These are phyloP conservation scores for Okapia johnstoni DNA, from an alignment of 2,113 vertebrate genomes.

Conservation along the genomic window DNA sequence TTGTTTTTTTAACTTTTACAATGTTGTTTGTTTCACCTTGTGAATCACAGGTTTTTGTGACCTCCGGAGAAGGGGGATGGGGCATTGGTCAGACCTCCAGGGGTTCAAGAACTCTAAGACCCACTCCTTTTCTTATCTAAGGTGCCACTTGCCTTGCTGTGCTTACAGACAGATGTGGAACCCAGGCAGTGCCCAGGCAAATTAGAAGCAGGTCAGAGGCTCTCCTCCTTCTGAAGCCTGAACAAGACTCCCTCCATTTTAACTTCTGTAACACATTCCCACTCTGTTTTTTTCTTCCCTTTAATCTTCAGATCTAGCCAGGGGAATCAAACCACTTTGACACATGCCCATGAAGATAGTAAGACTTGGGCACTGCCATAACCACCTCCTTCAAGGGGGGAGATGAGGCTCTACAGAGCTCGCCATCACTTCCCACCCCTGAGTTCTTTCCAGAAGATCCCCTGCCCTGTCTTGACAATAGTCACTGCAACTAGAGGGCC, in stretches of 20 bases:
- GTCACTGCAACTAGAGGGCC: background rate
- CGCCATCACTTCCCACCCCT: background rate
- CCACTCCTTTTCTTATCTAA: background rate
- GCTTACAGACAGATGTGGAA: background rate
- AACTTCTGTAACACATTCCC: background rate
- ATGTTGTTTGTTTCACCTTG: background rate
- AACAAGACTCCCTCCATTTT: background rate
- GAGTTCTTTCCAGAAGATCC: background rate
- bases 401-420: background rate
- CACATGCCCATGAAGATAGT: background rate
- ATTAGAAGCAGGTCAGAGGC: background rate
- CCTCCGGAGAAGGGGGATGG: background rate
- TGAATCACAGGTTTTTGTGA: background rate
- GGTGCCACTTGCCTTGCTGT: background rate
- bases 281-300: background rate
- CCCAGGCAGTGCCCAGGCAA: background rate
- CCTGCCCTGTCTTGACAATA: background rate
- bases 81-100: background rate
- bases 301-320: conserved; percentile 1
- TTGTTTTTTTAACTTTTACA: background rate
- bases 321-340: background rate
- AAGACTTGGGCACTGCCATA: background rate
- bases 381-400: background rate
- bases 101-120: background rate
- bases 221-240: background rate